Conservation (phyloP, 2,113 vertebrate species). For the Hippocampus comes region DNA sequence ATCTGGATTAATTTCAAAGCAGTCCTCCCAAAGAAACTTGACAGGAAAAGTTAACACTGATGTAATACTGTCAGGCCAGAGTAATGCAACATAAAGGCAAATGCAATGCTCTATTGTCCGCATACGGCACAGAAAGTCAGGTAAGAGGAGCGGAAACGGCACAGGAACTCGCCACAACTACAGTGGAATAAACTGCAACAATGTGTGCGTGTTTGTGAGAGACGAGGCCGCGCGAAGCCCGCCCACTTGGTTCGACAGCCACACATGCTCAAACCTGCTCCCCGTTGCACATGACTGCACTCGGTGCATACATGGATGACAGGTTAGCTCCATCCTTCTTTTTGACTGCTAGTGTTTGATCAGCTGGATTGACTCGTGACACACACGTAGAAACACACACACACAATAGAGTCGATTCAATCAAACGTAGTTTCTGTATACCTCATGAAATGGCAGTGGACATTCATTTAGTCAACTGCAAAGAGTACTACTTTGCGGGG, state of each 20-base stretch:
- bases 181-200: neutral
- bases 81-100: too few relatives aligned
- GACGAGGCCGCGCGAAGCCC: constrained; percentile 22
- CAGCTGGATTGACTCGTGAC: constrained; percentile 35
- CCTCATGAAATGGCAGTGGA: neutral
- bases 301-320: constrained; percentile 6
- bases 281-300: constrained; percentile 24
- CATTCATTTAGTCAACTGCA: too few relatives aligned
- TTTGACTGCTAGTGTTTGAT: constrained; percentile 37
- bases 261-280: constrained; percentile 48
- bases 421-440: neutral
- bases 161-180: neutral
- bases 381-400: constrained; percentile 22
- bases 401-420: constrained; percentile 1
- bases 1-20: neutral
- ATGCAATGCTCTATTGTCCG: neutral
- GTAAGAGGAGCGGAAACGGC: neutral
- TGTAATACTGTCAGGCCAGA: neutral
- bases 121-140: neutral
- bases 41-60: neutral
- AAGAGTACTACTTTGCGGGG: too few relatives aligned
- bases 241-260: constrained; percentile 41
- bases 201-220: constrained; percentile 15
- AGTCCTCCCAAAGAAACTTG: neutral
- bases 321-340: constrained; percentile 5